These are phyloP conservation scores for Halisarca cf. caerulea DNA, from an alignment of 37 sponge, comb jelly and placozoan genomes.

Conservation along the genomic window DNA sequence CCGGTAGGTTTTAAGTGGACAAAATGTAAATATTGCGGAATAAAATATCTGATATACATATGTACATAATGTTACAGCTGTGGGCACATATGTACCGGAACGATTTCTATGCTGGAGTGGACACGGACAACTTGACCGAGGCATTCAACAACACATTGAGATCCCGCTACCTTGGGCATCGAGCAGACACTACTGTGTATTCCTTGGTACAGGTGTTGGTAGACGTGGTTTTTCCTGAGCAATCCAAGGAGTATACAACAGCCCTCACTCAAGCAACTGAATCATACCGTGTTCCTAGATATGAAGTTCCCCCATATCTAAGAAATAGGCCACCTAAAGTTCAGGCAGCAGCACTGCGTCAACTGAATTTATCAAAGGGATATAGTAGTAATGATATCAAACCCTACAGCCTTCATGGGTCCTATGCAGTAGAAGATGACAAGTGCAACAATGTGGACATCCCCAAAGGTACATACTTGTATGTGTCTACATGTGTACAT, in stretches of 20 bases:
- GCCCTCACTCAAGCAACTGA: neutral
- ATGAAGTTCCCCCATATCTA: conserved; percentile 18
- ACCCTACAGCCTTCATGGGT: neutral
- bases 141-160: conserved; percentile 33
- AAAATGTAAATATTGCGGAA: neutral
- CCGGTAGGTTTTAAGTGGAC: conserved; percentile 25
- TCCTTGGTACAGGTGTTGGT: conserved; percentile 31
- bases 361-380: neutral
- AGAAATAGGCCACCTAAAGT: conserved; percentile 21
- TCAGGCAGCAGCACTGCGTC: conserved; percentile 18
- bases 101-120: conserved; percentile 25
- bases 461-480: conserved; percentile 22
- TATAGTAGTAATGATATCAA: neutral
- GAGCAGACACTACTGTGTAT: conserved; percentile 34
- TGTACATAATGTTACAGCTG: conserved; percentile 20
- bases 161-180: conserved; percentile 21
- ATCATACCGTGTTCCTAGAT: conserved; percentile 19
- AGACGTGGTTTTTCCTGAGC: conserved; percentile 35
- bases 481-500: no score
- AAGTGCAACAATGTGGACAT: neutral
- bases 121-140: conserved; percentile 46
- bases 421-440: conserved; percentile 4
- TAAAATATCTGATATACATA: neutral
- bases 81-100: conserved; percentile 32
- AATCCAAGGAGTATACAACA: conserved; percentile 8